Evolutionary conservation across 2,797 vertebrate genomes (phyloP).

Genomic region (Okamejei kenojei): DNA sequence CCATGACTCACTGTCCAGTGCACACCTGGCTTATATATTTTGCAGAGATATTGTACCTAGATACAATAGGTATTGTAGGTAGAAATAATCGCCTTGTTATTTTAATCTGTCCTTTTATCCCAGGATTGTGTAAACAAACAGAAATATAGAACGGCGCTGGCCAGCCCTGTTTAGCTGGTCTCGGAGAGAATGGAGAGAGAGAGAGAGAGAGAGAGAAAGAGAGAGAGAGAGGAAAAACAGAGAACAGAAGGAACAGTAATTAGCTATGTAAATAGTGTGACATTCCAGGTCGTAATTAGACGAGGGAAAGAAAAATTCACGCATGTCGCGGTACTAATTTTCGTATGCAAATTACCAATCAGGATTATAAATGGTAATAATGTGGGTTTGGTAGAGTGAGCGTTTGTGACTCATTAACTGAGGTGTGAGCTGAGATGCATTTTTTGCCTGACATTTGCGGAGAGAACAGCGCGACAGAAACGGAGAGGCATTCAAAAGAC

Average conservation of each 20-base stretch:
- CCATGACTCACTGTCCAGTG: background rate
- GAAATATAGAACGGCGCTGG: background rate
- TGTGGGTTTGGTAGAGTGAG: slow-evolving; percentile 77
- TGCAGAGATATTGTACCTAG: background rate
- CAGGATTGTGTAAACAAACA: background rate
- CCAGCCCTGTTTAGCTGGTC: background rate
- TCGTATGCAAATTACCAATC: slow-evolving; percentile 97
- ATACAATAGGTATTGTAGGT: no score
- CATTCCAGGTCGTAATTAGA: slow-evolving; percentile 99
- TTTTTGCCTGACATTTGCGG: slow-evolving; percentile 63
- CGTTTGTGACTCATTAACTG: slow-evolving; percentile 82
- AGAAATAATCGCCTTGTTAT: background rate
- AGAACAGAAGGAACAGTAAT: slow-evolving; percentile 99
- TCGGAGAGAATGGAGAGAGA: background rate
- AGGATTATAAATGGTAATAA: slow-evolving; percentile 97
- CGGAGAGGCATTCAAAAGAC: slow-evolving; percentile 43
- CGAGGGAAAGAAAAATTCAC: slow-evolving; percentile 76
- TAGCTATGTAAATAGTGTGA: slow-evolving; percentile 99
- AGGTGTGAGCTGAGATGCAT: slow-evolving; percentile 64
- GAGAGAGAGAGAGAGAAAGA: slow-evolving; percentile 53
- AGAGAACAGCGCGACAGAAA: slow-evolving; percentile 50
- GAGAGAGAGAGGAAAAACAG: slow-evolving; percentile 61
- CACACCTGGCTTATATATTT: background rate
- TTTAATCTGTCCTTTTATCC: background rate
- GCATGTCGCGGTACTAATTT: slow-evolving; percentile 95